Percentiles rank a stretch among this genome's conserved stretches.
phyloP scores from a whole-genome alignment of 2,113 vertebrate species.

The Notarius lentiginosus region DNA sequence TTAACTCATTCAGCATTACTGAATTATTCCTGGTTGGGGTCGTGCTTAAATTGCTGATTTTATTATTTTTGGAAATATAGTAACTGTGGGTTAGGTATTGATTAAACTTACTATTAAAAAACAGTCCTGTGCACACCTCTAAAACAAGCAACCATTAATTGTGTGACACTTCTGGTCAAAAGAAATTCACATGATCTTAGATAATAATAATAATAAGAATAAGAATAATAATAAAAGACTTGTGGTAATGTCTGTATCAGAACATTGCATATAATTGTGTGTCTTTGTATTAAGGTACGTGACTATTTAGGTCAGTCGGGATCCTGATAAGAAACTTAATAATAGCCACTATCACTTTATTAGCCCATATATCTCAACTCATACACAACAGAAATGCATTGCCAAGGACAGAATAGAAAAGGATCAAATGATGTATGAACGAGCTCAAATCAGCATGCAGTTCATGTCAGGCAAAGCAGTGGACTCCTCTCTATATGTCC shows the following conservation, averaged over 20 bases:
- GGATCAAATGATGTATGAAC: conserved; percentile 33
- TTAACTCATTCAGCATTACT: not conserved
- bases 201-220: too few species aligned
- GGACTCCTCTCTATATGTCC: conserved; percentile 10
- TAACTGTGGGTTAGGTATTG: not conserved
- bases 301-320: not conserved
- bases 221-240: not conserved
- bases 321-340: not conserved
- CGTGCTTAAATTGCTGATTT: not conserved
- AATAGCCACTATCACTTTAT: not conserved
- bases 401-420: conserved; percentile 21
- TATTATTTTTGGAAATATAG: not conserved
- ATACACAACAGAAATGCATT: conserved; percentile 21
- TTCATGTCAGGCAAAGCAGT: conserved; percentile 45
- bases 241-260: not conserved
- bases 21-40: not conserved
- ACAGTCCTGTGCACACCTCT: not conserved
- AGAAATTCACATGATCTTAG: not conserved
- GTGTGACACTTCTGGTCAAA: not conserved
- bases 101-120: not conserved
- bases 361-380: not conserved
- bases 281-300: not conserved
- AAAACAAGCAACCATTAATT: not conserved
- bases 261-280: not conserved
- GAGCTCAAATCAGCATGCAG: conserved; percentile 57